Evolutionary conservation across 2,888 invertebrate genomes (phyloP), one percentile per base, ranked within the genome.

Genomic region (Maniola hyperantus): DNA sequence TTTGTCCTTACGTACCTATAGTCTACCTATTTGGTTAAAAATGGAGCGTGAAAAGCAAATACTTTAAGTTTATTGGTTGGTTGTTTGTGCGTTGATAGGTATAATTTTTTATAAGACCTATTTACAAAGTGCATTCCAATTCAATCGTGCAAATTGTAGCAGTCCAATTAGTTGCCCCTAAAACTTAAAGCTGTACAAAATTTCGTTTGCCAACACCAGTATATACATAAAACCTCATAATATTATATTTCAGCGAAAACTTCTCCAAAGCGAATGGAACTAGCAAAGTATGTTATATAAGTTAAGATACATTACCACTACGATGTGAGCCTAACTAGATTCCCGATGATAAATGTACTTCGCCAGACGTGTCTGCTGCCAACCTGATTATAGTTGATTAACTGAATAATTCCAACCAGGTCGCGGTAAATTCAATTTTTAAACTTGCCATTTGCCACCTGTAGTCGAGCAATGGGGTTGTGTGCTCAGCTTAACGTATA

Each of bases 321-420:
- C 61, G 64, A 34, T 64, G 63, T 51, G 69, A 63, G 68, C 39
- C 74, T 72, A 73, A 74, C 71, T 70, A 67, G 68, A 72, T 74
- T 74, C 67, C 65, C 55, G 71, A 70, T 76, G 72, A 74, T 74
- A 73, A 72, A 76, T 74, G 74, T 66, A 66, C 64, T 72, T 65
- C 65, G 61, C 64, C 71, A 65, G 57, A 57, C 57, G 20, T 42
- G 42, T 57, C 65, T 69, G 66, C 74, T 77, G 69, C 72, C 80
- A 83, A 83, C 77, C 76, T 77, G 79, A 82, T 85, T 83, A 82
- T 69, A 73, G 74, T 79, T 80, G 79, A 83, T 83, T 84, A 86
- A 80, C 80, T 75, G 77, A 83, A 83, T 82, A 79, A 79, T 80
- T 77, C 79, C 76, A 87, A 85, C 78, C 84, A 76, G 83, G 83